Base-by-base conservation (phyloP, 2,888 invertebrate genomes). In the Cephalotes varians region DNA sequence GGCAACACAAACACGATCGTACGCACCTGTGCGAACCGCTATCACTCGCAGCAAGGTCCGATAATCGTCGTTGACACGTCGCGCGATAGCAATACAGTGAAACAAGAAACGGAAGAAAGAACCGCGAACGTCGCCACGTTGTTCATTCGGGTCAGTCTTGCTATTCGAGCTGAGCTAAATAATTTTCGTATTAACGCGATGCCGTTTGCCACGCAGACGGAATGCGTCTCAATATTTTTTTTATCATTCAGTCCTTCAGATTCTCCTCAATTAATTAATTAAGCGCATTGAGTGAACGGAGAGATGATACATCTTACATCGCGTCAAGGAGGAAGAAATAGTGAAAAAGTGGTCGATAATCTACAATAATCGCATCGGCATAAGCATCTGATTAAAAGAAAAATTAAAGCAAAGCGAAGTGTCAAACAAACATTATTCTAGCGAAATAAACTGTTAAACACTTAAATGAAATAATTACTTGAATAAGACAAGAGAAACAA, bases 81-180 rank as follows among this genome's bases (percentile, higher is more conserved):
- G 44, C 44, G 80, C 37, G 58, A 34, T 82, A 69, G 74, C 64
- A 83, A 74, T 80, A 86, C n/a, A 15, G 74, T 34, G 40, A 9
- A 69, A 49, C 54, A 25, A 73, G 31, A 18, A 81, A 62, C 83
- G 85, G 74, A 87, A 83, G 65, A 74, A 51, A 74, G 31, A 77
- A 58, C 76, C 69, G 40, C 62, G n/a, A 73, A 47, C 54, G n/a
- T 71, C 21, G 83, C 83, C 51, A 71, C 69, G 58, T 81, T 49
- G 86, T 44, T 51, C n/a, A 4, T 18, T 58, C 15, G 15, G 56
- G 7, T 25, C n/a, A 40, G n/a, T 25, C 28, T 51, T 21, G 34
- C 51, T 51, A 28, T 40, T 54, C 40, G 49, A 25, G 28, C 15
- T 37, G 40, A 31, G 6, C 28, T 40, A n/a, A 54, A 40, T 51